phyloP scores from a whole-genome alignment of 2,113 vertebrate genomes.

The Eublepharis macularius region DNA sequence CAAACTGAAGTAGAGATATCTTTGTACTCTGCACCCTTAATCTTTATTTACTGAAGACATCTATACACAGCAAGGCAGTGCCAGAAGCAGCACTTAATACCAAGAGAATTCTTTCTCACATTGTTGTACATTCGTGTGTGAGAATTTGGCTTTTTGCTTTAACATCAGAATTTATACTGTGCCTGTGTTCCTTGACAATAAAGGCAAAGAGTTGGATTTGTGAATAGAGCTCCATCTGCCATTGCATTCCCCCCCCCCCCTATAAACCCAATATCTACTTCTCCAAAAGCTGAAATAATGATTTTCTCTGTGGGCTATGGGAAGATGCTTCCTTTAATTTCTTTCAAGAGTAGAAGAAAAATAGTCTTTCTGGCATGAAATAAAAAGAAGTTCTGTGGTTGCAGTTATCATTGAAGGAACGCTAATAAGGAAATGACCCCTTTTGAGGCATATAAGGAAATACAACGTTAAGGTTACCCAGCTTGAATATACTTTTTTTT shows the following conservation, averaged over 20 bases:
- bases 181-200: too few species aligned
- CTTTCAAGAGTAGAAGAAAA: not conserved
- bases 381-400: constrained; percentile 27
- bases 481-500: constrained; percentile 33
- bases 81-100: too few species aligned
- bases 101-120: too few species aligned
- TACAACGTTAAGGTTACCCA: constrained; percentile 12
- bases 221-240: too few species aligned
- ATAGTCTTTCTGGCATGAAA: constrained; percentile 34
- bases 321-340: not conserved
- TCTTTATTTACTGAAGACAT: too few species aligned
- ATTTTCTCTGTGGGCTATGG: constrained; percentile 36
- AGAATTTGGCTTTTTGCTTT: too few species aligned
- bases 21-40: not conserved
- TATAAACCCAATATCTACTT: constrained; percentile 51
- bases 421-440: constrained; percentile 47
- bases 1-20: not conserved
- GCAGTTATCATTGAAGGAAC: constrained; percentile 41
- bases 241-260: too few species aligned
- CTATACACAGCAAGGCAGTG: too few species aligned
- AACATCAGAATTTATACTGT: too few species aligned
- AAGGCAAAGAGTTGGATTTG: too few species aligned
- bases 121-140: too few species aligned
- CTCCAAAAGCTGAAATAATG: constrained; percentile 28
- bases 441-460: not conserved